These are phyloP conservation scores for Sakesphorus luctuosus DNA, from an alignment of 2,113 vertebrate species.

Conservation along the genomic window DNA sequence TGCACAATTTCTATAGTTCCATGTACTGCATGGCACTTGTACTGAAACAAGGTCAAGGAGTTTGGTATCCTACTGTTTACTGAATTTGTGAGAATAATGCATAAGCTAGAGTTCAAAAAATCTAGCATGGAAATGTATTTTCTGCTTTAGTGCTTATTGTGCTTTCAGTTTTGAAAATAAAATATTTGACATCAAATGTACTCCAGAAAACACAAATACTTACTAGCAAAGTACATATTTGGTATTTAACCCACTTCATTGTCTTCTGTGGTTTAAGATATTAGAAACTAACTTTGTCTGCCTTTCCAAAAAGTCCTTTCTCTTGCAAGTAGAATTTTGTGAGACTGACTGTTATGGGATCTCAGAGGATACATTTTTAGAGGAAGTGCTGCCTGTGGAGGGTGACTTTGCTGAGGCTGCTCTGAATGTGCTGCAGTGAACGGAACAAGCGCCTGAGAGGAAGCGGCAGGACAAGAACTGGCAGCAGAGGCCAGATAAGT, in stretches of 20 bases:
- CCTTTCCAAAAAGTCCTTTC: neutral
- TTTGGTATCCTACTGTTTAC: neutral
- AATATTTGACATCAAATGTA: neutral
- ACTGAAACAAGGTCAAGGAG: neutral
- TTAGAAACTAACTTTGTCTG: neutral
- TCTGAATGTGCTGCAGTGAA: neutral
- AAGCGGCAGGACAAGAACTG: neutral
- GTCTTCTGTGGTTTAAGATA: neutral
- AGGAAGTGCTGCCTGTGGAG: neutral
- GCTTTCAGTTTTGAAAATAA: neutral
- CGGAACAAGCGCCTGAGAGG: neutral
- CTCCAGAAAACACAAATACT: neutral
- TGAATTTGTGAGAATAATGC: neutral
- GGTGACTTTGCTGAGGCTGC: neutral
- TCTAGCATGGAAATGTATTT: neutral
- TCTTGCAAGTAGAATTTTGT: neutral
- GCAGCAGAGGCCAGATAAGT: neutral
- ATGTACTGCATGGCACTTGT: neutral
- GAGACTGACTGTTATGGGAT: neutral
- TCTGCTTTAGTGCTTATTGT: neutral
- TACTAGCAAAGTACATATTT: neutral
- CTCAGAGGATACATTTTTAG: neutral
- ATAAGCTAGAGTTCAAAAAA: neutral
- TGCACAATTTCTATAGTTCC: neutral
- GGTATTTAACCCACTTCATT: neutral